Conservation (phyloP, 2,113 vertebrate genomes). For the Aix galericulata region DNA sequence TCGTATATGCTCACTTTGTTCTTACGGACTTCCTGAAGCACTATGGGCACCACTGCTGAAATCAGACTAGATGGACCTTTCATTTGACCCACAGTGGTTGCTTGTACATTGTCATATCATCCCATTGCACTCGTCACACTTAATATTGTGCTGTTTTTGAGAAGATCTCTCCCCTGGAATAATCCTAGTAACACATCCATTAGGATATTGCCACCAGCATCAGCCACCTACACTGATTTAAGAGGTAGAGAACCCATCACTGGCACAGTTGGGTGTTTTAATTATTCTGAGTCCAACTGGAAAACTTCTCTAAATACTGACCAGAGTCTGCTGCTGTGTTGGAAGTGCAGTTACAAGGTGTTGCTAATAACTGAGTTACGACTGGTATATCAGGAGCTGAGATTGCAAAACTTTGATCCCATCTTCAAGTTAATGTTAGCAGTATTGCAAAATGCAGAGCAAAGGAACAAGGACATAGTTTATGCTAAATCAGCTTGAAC, state of each 20-base stretch:
- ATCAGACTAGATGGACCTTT: neutral
- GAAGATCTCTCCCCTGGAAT: neutral
- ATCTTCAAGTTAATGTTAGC: neutral
- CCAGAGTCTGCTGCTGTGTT: neutral
- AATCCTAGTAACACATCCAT: neutral
- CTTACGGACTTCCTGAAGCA: neutral
- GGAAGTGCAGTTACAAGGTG: neutral
- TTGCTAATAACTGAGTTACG: neutral
- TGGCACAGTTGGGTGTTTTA: neutral
- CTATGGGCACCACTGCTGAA: rapidly evolving
- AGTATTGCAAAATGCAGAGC: neutral
- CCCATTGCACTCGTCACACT: neutral
- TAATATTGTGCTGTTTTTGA: neutral
- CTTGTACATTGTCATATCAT: neutral
- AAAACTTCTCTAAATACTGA: neutral
- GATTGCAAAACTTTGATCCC: neutral
- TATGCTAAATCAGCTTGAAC: conserved; percentile 46
- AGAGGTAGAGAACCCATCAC: neutral
- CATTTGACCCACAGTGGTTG: neutral
- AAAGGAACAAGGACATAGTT: conserved; percentile 8
- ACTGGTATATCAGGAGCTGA: neutral
- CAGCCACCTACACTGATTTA: neutral
- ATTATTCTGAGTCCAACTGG: neutral
- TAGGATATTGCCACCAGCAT: rapidly evolving
- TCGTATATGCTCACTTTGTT: neutral